Evolutionary conservation across 1,140 invertebrate genomes (phyloP).

Genomic region (Neodiprion lecontei): DNA sequence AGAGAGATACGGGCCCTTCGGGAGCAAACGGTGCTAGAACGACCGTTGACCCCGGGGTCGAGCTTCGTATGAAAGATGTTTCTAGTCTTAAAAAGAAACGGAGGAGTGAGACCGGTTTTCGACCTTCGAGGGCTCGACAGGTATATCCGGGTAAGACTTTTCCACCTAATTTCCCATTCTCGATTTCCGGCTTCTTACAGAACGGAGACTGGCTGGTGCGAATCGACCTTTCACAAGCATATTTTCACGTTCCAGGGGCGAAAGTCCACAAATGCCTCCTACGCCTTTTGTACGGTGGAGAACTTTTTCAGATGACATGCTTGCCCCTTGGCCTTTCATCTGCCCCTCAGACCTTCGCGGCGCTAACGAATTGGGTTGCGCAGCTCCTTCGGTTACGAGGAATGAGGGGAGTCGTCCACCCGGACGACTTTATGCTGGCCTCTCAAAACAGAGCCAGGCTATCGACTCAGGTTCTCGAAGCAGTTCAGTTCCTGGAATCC

Average conservation of each 20-base stretch:
- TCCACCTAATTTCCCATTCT: constrained; percentile 38
- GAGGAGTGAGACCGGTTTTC: constrained; percentile 30
- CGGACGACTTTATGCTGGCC: constrained; percentile 42
- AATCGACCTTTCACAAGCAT: constrained; percentile 43
- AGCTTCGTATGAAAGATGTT: constrained; percentile 39
- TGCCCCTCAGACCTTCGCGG: constrained; percentile 43
- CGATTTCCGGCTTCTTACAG: constrained; percentile 39
- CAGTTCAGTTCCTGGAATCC: constrained; percentile 33
- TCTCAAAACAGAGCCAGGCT: constrained; percentile 36
- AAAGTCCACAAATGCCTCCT: constrained; percentile 37
- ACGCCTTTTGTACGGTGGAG: constrained; percentile 36
- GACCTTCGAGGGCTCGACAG: constrained; percentile 35
- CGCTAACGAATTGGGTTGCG: constrained; percentile 47
- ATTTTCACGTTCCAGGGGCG: constrained; percentile 43
- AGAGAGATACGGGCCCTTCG: constrained; percentile 19
- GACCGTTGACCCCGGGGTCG: constrained; percentile 16
- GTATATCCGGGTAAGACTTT: constrained; percentile 30
- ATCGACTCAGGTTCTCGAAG: constrained; percentile 21
- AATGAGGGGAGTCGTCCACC: constrained; percentile 34
- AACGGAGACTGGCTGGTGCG: constrained; percentile 41
- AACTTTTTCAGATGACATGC: constrained; percentile 34
- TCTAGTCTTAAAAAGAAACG: constrained; percentile 24
- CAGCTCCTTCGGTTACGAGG: constrained; percentile 33
- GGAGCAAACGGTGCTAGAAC: constrained; percentile 22
- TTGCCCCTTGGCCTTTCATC: constrained; percentile 43